Evolutionary conservation across 2,113 vertebrate genomes (phyloP).

Genomic region (Phrynosoma platyrhinos): DNA sequence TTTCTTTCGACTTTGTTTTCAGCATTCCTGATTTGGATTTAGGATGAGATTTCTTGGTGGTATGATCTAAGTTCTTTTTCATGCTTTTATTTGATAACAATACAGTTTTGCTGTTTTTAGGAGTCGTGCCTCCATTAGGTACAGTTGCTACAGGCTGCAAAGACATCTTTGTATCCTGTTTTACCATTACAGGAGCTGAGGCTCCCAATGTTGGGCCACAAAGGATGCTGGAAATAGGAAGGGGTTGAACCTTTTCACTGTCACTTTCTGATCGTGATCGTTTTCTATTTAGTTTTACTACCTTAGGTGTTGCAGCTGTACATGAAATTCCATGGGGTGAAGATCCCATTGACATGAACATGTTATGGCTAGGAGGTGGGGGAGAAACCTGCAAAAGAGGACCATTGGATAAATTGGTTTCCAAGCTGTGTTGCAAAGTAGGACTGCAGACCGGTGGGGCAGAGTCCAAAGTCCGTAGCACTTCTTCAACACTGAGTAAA

Average conservation of each 20-base stretch:
- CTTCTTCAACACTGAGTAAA: constrained; percentile 92
- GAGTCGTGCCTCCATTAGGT: constrained; percentile 87
- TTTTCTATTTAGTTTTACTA: constrained; percentile 91
- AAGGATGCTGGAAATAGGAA: constrained; percentile 94
- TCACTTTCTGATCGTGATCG: constrained; percentile 95
- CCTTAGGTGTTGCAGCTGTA: constrained; percentile 83
- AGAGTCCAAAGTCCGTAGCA: constrained; percentile 91
- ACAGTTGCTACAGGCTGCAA: constrained; percentile 84
- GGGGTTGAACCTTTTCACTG: constrained; percentile 93
- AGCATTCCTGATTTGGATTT: constrained; percentile 92
- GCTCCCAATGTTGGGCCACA: constrained; percentile 86
- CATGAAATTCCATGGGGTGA: constrained; percentile 83
- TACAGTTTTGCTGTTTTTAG: constrained; percentile 89
- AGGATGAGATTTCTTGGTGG: constrained; percentile 90
- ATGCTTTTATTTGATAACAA: constrained; percentile 88
- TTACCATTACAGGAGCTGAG: constrained; percentile 83
- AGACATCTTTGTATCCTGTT: constrained; percentile 86
- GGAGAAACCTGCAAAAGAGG: constrained; percentile 85
- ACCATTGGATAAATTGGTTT: constrained; percentile 84
- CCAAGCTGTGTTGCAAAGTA: constrained; percentile 80
- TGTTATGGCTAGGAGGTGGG: constrained; percentile 83
- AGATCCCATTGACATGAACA: constrained; percentile 80
- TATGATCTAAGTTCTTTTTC: constrained; percentile 90
- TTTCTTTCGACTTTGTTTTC: constrained; percentile 92
- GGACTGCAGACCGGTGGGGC: constrained; percentile 82